phyloP scores from a whole-genome alignment of 2,113 vertebrate genomes.

The Chaetodon auriga region DNA sequence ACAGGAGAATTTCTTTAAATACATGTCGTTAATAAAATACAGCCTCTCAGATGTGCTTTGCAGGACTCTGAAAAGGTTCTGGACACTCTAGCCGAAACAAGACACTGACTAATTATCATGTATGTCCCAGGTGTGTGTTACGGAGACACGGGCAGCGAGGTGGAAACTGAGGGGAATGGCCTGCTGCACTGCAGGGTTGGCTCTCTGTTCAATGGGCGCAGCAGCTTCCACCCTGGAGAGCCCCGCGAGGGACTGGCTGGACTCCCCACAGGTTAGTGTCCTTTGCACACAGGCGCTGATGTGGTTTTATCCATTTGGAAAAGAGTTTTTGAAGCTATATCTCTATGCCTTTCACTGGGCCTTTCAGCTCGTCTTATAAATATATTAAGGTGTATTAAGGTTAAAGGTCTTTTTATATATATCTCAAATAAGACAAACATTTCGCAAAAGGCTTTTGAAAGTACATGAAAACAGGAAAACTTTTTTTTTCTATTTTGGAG shows the following conservation, averaged over 20 bases:
- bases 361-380: background rate
- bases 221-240: slow-evolving; percentile 83
- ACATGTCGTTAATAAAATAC: background rate
- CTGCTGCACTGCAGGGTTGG: slow-evolving; percentile 82
- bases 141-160: slow-evolving; percentile 82
- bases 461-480: too few relatives aligned
- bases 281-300: background rate
- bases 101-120: slow-evolving; percentile 42
- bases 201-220: slow-evolving; percentile 82
- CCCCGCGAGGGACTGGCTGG: slow-evolving; percentile 74
- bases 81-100: slow-evolving; percentile 9
- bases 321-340: background rate
- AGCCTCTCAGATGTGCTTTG: background rate
- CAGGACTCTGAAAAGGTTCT: background rate
- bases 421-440: too few relatives aligned
- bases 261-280: slow-evolving; percentile 72
- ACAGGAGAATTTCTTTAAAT: background rate
- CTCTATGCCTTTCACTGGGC: background rate
- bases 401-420: background rate
- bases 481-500: background rate
- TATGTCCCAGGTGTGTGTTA: slow-evolving; percentile 83
- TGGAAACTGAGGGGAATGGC: slow-evolving; percentile 81
- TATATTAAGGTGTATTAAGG: background rate
- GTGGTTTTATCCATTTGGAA: background rate
- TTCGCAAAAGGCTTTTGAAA: background rate